Conservation (phyloP, 2,888 invertebrate genomes). For the Dromius quadrimaculatus region DNA sequence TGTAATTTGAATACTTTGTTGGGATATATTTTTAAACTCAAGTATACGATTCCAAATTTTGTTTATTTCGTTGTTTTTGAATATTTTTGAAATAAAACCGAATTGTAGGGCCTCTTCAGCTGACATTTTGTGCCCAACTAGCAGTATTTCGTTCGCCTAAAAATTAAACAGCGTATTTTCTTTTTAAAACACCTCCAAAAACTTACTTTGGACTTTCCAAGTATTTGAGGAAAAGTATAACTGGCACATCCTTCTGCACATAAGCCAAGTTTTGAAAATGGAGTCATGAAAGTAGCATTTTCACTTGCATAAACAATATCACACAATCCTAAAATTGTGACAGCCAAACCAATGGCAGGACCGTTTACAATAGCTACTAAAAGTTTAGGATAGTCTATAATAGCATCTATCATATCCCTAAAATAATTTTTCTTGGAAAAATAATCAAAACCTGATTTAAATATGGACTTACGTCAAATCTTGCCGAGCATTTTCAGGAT, state of each 20-base stretch:
- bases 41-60: constrained; percentile 70
- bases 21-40: constrained; percentile 66
- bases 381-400: constrained; percentile 90
- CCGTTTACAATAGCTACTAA: constrained; percentile 92
- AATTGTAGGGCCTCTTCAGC: constrained; percentile 82
- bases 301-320: constrained; percentile 92
- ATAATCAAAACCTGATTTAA: not conserved
- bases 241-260: constrained; percentile 92
- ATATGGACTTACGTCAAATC: constrained; percentile 11
- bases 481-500: not conserved
- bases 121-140: constrained; percentile 70
- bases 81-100: constrained; percentile 84
- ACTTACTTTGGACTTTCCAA: constrained; percentile 83
- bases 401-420: constrained; percentile 77
- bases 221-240: constrained; percentile 83
- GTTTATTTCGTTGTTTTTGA: constrained; percentile 74
- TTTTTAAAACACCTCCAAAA: not conserved
- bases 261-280: constrained; percentile 87
- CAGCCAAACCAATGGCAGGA: constrained; percentile 91
- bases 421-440: not conserved
- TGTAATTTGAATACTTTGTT: constrained; percentile 12
- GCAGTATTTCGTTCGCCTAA: constrained; percentile 37
- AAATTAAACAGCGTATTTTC: constrained; percentile 6
- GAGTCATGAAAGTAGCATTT: constrained; percentile 87
- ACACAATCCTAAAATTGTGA: constrained; percentile 86